Conservation (phyloP, 2,113 vertebrate genomes). For the Plectropomus leopardus region DNA sequence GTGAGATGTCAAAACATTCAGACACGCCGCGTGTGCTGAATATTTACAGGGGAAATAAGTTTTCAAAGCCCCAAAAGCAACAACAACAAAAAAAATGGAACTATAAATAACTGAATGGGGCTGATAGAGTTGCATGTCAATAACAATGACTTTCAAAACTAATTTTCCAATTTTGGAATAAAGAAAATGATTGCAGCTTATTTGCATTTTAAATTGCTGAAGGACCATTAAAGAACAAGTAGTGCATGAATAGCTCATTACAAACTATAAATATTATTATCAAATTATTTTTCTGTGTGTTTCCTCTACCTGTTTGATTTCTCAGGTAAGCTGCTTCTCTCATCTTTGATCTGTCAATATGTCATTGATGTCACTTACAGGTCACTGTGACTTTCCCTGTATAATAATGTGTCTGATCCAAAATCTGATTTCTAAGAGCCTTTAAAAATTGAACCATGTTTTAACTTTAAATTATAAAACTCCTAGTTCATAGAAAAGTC, state of each 20-base stretch:
- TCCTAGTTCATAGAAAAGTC: too few species aligned
- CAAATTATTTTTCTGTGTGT: neutral
- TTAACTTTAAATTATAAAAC: too few species aligned
- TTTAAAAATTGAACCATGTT: too few species aligned
- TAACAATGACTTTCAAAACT: slow-evolving; percentile 9
- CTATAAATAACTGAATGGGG: slow-evolving; percentile 39
- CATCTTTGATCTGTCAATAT: neutral
- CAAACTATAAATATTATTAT: neutral
- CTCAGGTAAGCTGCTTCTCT: neutral
- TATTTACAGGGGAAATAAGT: slow-evolving; percentile 40
- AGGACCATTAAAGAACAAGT: neutral
- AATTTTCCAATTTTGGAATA: neutral
- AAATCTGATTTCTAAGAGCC: neutral
- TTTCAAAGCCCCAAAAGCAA: slow-evolving; percentile 36
- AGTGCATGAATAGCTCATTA: neutral
- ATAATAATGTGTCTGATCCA: too few species aligned
- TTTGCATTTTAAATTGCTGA: neutral
- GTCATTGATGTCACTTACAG: too few species aligned
- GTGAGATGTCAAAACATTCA: slow-evolving; percentile 60
- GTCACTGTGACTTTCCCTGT: neutral
- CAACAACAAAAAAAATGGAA: slow-evolving; percentile 4
- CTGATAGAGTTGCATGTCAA: neutral
- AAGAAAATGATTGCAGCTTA: neutral
- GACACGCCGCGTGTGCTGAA: slow-evolving; percentile 49
- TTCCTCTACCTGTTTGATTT: neutral